These are phyloP conservation scores for Encarsia formosa DNA, from an alignment of 2,888 invertebrate species.

Conservation along the genomic window DNA sequence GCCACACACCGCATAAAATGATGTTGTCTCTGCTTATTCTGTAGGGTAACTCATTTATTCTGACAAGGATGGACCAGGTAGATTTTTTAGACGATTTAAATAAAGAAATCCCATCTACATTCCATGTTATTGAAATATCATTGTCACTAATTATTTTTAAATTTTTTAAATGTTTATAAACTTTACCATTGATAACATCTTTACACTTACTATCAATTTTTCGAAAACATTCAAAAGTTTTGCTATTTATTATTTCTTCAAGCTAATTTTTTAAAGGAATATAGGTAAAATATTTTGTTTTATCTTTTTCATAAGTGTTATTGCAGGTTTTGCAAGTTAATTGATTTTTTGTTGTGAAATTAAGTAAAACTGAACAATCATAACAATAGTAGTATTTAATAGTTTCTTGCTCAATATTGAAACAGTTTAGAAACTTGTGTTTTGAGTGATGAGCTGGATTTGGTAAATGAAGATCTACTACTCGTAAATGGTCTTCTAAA, in stretches of 20 bases:
- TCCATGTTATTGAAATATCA: slow-evolving; percentile 12
- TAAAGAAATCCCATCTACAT: no score
- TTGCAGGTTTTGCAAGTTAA: neutral
- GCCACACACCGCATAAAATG: slow-evolving; percentile 2
- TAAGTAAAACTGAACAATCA: neutral
- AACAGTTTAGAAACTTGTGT: neutral
- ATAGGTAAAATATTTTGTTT: neutral
- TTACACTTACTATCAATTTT: neutral
- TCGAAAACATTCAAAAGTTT: slow-evolving; percentile 1
- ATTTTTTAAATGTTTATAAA: neutral
- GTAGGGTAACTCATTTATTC: slow-evolving; percentile 3
- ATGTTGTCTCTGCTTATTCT: no score
- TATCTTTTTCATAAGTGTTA: neutral
- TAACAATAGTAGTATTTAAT: neutral
- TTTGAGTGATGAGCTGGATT: neutral
- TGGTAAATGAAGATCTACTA: slow-evolving; percentile 5
- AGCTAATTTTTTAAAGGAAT: slow-evolving; percentile 9
- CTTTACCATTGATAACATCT: slow-evolving; percentile 7
- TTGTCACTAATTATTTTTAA: neutral
- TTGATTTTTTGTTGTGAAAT: neutral
- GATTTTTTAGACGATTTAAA: neutral
- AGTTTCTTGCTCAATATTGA: neutral
- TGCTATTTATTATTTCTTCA: slow-evolving; percentile 3
- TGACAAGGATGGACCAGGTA: slow-evolving; percentile 5
- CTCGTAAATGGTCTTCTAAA: neutral